These are phyloP conservation scores for Mesocricetus auratus DNA, from an alignment of 2,113 vertebrate species.

Conservation along the genomic window DNA sequence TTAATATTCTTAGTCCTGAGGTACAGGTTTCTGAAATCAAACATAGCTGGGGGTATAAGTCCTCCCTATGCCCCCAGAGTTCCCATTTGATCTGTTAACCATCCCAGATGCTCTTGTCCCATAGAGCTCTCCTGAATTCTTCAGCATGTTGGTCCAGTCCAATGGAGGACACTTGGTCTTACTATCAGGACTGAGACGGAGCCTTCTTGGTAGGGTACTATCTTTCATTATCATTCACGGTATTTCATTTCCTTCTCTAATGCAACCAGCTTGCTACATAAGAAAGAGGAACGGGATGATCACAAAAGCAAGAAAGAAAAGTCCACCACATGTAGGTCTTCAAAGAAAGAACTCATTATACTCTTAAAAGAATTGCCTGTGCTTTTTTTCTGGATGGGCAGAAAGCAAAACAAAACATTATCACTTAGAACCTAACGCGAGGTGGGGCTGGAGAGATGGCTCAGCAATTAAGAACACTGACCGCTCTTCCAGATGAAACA, in stretches of 20 bases:
- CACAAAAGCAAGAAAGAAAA: conserved; percentile 29
- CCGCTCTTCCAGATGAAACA: no score
- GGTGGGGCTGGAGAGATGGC: no score
- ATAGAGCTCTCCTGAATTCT: not conserved
- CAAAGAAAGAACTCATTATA: not conserved
- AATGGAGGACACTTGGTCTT: not conserved
- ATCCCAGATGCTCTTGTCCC: not conserved
- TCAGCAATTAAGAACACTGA: no score
- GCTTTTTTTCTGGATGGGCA: not conserved
- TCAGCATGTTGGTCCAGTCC: not conserved
- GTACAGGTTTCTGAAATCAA: not conserved
- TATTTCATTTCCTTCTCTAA: not conserved
- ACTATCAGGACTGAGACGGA: not conserved
- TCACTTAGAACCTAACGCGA: not conserved
- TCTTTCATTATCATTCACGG: conserved; percentile 10
- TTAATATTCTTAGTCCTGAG: conserved; percentile 16
- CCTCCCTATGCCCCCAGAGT: not conserved
- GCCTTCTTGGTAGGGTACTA: not conserved
- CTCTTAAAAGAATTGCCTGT: not conserved
- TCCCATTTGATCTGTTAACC: not conserved
- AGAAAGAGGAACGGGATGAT: not conserved
- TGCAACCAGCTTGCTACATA: not conserved
- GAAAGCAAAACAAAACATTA: not conserved
- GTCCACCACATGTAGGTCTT: not conserved
- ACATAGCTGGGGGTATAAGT: not conserved